These are phyloP conservation scores for Acestrorhynchus altus DNA, from an alignment of 2,797 vertebrate genomes.

Conservation along the genomic window DNA sequence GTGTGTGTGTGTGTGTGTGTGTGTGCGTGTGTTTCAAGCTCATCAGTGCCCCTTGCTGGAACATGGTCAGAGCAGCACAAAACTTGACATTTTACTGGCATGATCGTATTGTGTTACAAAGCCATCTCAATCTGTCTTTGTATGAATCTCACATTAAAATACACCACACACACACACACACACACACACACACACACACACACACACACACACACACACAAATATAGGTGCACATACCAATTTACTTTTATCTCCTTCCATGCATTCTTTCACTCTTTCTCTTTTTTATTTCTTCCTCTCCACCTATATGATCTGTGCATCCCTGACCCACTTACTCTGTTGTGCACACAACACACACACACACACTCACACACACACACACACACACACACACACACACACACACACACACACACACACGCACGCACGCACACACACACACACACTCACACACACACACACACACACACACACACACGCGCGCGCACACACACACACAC, in stretches of 20 bases:
- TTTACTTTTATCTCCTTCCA: too few relatives aligned
- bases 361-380: not conserved
- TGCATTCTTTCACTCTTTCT: not conserved
- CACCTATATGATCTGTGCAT: not conserved
- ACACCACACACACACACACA: too few relatives aligned
- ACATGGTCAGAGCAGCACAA: not conserved
- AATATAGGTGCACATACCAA: too few relatives aligned
- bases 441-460: conserved; percentile 1
- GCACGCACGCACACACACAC: conserved; percentile 5
- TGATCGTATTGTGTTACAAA: too few relatives aligned
- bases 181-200: too few relatives aligned
- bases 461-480: not conserved
- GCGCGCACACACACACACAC: not conserved
- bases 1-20: too few relatives aligned
- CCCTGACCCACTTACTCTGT: too few relatives aligned
- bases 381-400: not conserved
- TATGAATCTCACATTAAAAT: too few relatives aligned
- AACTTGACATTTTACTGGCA: not conserved
- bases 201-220: too few relatives aligned
- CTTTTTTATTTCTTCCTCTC: not conserved
- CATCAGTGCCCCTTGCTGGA: not conserved
- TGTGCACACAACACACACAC: too few relatives aligned
- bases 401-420: conserved; percentile 17
- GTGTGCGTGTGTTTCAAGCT: too few relatives aligned
- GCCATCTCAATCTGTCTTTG: too few relatives aligned